Evolutionary conservation across 1,140 invertebrate genomes (phyloP), one percentile per base, ranked within the genome.

Genomic region (Metopolophium dirhodum): DNA sequence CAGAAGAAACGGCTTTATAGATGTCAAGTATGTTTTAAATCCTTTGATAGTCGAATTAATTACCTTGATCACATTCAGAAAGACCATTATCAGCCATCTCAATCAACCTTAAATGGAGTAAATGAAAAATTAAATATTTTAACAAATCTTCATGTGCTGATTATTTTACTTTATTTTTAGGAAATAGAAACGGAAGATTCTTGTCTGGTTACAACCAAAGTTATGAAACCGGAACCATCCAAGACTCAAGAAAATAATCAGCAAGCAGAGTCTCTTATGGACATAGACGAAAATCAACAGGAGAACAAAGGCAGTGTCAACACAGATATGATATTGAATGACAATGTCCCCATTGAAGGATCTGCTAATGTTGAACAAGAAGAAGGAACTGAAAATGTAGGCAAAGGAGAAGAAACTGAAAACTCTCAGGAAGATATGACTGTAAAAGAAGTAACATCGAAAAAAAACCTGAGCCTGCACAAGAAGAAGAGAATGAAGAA

Each of bases 1-100:
- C 91, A 54, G 14, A 93, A 93, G 7, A 93, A 93, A 54, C 49
- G 93, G 51, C 45, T 93, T 4, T 94, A 92, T 30, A 86, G 93
- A 68, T 94, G 93, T 47, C 94, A 94, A 83, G 94, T 94, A 26
- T 94, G 94, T 49, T 94, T 93, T 0, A 91, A 86, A n/a, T 94
- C 93, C 3, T 94, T 94, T 86, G 94, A 93, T 26, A 93, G 93
- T n/a, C 91, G 94, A 82, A 82, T 92, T 9, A 89, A 61, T 54
- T 94, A 93, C 37, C 93, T 94, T 47, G 93, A 94, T 35, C 94
- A 94, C 51, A 94, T 94, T 57, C 93, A 93, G 77, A 77, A 91
- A 82, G 91, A 93, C 51, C 94, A 94, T 41, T 93, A 93, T 86
- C 91, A 93, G 8, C 82, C 45, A 57, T 11, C 91, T 57, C 20